phyloP scores from a whole-genome alignment of 2,888 invertebrate species.

The Meghimatium bilineatum region DNA sequence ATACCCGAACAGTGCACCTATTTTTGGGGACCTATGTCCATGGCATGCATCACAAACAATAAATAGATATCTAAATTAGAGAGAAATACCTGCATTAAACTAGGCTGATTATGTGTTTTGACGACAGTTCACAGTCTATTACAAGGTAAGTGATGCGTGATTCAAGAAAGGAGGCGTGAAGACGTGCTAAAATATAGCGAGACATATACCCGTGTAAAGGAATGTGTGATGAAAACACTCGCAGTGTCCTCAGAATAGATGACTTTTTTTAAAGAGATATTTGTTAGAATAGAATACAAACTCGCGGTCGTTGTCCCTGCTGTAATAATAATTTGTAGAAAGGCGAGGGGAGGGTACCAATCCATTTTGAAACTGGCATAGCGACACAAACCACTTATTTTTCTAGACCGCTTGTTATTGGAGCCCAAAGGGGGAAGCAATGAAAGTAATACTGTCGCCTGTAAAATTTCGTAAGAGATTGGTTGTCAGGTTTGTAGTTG shows the following conservation, averaged over 20 bases:
- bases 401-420: no score
- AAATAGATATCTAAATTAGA: not conserved
- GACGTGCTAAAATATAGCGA: not conserved
- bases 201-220: not conserved
- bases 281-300: slow-evolving; percentile 6
- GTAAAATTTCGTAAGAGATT: no score
- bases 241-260: not conserved
- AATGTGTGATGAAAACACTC: not conserved
- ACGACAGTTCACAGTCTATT: not conserved
- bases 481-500: no score
- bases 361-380: not conserved
- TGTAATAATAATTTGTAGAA: not conserved
- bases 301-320: not conserved
- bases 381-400: not conserved
- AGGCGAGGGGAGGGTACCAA: not conserved
- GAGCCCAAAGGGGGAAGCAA: no score
- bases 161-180: not conserved
- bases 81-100: not conserved
- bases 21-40: not conserved
- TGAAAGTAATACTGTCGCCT: no score
- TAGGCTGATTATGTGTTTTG: not conserved
- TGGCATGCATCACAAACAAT: not conserved
- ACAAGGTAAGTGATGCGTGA: not conserved
- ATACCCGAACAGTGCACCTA: no score
- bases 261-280: not conserved